These are phyloP conservation scores for Pseudorectes ferrugineus DNA, from an alignment of 2,113 vertebrate species.

Conservation along the genomic window DNA sequence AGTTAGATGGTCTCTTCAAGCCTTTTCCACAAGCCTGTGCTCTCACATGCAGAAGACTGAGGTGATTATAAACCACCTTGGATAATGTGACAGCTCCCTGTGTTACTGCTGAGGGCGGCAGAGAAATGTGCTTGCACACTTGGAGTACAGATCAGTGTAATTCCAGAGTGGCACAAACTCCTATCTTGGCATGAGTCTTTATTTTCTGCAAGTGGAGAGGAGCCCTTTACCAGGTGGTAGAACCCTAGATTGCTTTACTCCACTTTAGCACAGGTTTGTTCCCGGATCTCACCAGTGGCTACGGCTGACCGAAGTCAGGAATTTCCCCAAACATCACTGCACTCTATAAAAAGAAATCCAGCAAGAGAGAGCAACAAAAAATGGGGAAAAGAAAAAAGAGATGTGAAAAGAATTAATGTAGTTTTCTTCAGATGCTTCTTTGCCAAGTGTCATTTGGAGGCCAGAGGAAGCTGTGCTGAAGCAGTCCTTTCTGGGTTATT, in stretches of 20 bases:
- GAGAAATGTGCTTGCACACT: neutral
- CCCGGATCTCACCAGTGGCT: neutral
- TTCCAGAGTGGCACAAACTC: neutral
- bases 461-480: neutral
- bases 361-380: neutral
- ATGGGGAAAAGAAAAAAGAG: neutral
- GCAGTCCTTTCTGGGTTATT: neutral
- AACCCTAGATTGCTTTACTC: neutral
- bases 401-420: neutral
- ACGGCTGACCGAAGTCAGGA: neutral
- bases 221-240: neutral
- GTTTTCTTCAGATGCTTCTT: neutral
- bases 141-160: neutral
- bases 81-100: neutral
- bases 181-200: neutral
- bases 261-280: neutral
- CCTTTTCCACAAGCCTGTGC: neutral
- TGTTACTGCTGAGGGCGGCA: neutral
- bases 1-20: neutral
- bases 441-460: neutral
- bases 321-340: neutral
- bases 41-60: neutral
- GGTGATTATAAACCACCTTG: neutral
- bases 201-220: neutral
- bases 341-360: neutral